phyloP scores from a whole-genome alignment of 2,797 vertebrate species.

The Meriones psammophilus region DNA sequence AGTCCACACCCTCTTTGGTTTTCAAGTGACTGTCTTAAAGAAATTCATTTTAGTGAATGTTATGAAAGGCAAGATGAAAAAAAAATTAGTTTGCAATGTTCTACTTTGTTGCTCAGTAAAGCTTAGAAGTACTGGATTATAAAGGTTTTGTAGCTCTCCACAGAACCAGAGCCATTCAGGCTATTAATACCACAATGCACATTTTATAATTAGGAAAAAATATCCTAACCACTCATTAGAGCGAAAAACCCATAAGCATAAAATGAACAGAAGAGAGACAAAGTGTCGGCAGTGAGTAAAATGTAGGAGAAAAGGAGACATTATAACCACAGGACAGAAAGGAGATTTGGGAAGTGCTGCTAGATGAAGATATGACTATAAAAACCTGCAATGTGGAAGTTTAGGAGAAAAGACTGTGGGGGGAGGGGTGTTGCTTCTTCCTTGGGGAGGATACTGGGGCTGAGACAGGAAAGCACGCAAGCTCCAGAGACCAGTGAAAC shows the following conservation, averaged over 20 bases:
- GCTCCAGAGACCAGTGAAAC: background rate
- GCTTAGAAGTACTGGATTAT: background rate
- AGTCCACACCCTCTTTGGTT: background rate
- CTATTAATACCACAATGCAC: background rate
- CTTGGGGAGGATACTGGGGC: background rate
- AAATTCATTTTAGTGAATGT: background rate
- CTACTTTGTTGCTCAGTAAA: background rate
- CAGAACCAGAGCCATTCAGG: background rate
- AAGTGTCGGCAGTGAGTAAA: background rate
- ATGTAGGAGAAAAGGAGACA: background rate
- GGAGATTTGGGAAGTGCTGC: background rate
- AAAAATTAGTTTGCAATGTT: background rate
- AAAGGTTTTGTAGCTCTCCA: background rate
- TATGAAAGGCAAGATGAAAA: background rate
- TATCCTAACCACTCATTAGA: background rate
- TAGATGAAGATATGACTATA: background rate
- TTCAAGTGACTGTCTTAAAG: background rate
- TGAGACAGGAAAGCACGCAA: background rate
- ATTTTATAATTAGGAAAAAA: background rate
- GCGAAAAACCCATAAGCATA: background rate
- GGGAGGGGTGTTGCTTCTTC: background rate
- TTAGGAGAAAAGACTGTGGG: background rate
- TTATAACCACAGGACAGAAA: background rate
- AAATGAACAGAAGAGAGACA: background rate
- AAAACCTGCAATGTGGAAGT: background rate